Base-by-base conservation (phyloP, 2,888 invertebrate species). In the Micoletzkya japonica region DNA sequence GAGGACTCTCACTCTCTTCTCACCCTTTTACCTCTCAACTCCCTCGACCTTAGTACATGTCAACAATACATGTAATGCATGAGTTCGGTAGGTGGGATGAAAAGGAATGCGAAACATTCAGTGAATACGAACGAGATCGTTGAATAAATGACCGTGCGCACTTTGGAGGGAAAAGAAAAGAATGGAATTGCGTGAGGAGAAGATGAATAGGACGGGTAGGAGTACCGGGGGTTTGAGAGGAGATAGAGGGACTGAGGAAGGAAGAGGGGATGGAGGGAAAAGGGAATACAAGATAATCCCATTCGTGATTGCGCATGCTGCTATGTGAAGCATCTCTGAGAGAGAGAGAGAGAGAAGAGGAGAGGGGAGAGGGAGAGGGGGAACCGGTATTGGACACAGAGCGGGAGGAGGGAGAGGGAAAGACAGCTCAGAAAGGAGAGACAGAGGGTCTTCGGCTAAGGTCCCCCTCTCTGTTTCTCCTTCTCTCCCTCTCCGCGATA, bases 241-340 rank as follows among this genome's bases (percentile, higher is more conserved):
- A 37, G 58, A 34, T 26, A 58, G 24, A 36, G 58, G 24, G n/a
- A n/a, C n/a, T n/a, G n/a, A n/a, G n/a, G n/a, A n/a, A n/a, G n/a
- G 34, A 57, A 34, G 34, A 32, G 50, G n/a, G 50, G 24, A 50
- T 20, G 24, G 26, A n/a, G 30, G 7, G n/a, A 37, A 58, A 58
- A 58, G 58, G 58, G 36, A 36, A 10, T 20, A 32, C 24, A 34
- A 34, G 58, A n/a, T n/a, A n/a, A n/a, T n/a, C n/a, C n/a, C n/a
- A n/a, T n/a, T n/a, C n/a, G n/a, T n/a, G n/a, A n/a, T n/a, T n/a
- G n/a, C n/a, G n/a, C n/a, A n/a, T n/a, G n/a, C n/a, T n/a, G n/a
- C n/a, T n/a, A n/a, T n/a, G n/a, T n/a, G n/a, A 58, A 58, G 37
- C 34, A 58, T n/a, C n/a, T 58, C 26, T 30, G 54, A 52, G 28